These are phyloP conservation scores for Myzus persicae DNA, from an alignment of 1,140 invertebrate genomes.

Conservation along the genomic window DNA sequence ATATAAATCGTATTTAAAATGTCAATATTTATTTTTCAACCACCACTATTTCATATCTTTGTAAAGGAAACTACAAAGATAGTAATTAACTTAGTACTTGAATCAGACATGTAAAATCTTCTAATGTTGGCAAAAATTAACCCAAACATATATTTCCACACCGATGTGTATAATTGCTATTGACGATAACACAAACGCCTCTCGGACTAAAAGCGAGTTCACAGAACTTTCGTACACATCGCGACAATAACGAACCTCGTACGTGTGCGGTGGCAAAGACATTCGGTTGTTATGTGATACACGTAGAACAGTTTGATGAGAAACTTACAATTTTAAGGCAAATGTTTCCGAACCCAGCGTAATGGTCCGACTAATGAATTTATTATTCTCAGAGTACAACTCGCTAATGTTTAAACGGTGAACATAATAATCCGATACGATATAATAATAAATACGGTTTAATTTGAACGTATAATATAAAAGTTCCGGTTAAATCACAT, in stretches of 20 bases:
- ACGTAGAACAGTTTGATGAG: neutral
- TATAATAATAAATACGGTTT: neutral
- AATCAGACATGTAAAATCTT: neutral
- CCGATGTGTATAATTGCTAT: neutral
- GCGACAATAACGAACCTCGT: neutral
- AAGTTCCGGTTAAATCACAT: neutral
- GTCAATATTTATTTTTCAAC: neutral
- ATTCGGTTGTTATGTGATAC: conserved; percentile 7
- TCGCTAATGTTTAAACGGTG: neutral
- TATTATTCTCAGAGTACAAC: neutral
- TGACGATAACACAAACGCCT: neutral
- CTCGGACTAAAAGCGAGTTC: neutral
- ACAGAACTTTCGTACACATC: neutral
- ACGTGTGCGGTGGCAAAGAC: neutral
- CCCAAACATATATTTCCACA: neutral
- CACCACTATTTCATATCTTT: neutral
- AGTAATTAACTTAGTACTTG: neutral
- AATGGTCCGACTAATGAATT: neutral
- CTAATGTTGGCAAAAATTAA: neutral
- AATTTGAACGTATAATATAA: neutral
- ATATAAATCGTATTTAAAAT: neutral
- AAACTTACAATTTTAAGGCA: neutral
- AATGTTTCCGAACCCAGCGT: neutral
- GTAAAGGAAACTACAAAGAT: neutral
- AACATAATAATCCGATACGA: neutral